Evolutionary conservation across 2,113 vertebrate species (phyloP), one percentile per base, ranked within the genome.

Genomic region (Malaclemys terrapin): DNA sequence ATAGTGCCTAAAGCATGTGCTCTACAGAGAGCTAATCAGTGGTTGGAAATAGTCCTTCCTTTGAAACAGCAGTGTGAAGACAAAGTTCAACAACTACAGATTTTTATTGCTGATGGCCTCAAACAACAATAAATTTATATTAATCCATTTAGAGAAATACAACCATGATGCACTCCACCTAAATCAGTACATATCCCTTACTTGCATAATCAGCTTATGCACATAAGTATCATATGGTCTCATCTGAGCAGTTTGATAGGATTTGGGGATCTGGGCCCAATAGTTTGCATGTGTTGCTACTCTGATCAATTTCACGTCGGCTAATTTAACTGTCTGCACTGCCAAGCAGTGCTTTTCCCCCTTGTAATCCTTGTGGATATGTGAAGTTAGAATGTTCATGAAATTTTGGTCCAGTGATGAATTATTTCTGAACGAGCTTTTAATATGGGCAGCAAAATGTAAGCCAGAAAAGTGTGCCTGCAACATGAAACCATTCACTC

Each of bases 401-500:
- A 94, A 92, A 91, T 88, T 97, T 97, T 89, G 84, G 90, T 92
- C 83, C 89, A 2, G 2, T 94, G 95, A 93, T 97, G 95, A 97
- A 97, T 96, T 96, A 95, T 96, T 97, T 97, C 91, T 97, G 92
- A 96, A 94, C 89, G 88, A 89, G 94, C 96, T 97, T 97, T 97
- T 96, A 94, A 69, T 50, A 12, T 62, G 87, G 2, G 17, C 82
- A 92, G 96, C 90, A 93, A 93, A 97, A 95, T 57, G 82, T 35
- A 56, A 91, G 96, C 85, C 85, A 88, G 89, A 88, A 93, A 90
- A 82, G 78, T n/a, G 87, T 1, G 29, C 91, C 75, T 7, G 0
- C 82, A 93, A 87, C 91, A 88, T 62, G 87, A 82, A 92, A 96
- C 90, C 27, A 49, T 59, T 92, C 0, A 0, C 88, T 72, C 79